Conservation (phyloP, 2,888 invertebrate genomes). For the Zygaena filipendulae region DNA sequence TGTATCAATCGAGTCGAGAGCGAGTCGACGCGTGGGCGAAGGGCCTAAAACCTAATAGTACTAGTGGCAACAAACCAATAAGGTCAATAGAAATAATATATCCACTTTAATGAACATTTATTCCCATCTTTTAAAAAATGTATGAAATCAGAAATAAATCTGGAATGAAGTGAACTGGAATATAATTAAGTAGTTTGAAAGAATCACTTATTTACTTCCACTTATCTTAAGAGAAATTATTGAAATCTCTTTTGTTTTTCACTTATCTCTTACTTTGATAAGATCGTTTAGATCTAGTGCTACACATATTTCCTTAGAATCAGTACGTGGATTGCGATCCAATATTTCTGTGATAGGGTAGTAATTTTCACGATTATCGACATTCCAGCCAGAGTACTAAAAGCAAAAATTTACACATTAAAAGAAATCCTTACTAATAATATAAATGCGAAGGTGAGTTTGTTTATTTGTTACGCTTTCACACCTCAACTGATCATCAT, state of each 20-base stretch:
- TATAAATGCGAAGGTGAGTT: too few species aligned
- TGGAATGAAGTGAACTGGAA: slow-evolving; percentile 63
- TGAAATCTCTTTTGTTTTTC: slow-evolving; percentile 30
- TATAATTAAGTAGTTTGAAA: slow-evolving; percentile 35
- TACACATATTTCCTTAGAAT: slow-evolving; percentile 66
- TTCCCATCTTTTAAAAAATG: slow-evolving; percentile 54
- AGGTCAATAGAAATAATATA: slow-evolving; percentile 21
- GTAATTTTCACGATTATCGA: slow-evolving; percentile 69
- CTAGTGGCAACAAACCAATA: too few species aligned
- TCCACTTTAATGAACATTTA: slow-evolving; percentile 54
- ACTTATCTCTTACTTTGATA: slow-evolving; percentile 66
- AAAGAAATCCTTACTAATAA: too few species aligned
- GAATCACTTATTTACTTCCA: slow-evolving; percentile 33
- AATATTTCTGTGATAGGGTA: slow-evolving; percentile 68
- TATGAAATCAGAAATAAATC: slow-evolving; percentile 47
- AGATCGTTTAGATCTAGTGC: slow-evolving; percentile 65
- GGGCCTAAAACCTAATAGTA: too few species aligned
- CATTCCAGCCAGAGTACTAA: slow-evolving; percentile 72
- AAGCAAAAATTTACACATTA: slow-evolving; percentile 30
- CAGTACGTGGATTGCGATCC: slow-evolving; percentile 61
- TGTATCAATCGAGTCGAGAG: too few species aligned
- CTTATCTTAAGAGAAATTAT: slow-evolving; percentile 54
- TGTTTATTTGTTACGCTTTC: too few species aligned
- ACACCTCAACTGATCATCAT: too few species aligned
- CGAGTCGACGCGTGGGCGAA: too few species aligned